Conservation (phyloP, 2,113 vertebrate genomes). For the Tragelaphus scriptus region DNA sequence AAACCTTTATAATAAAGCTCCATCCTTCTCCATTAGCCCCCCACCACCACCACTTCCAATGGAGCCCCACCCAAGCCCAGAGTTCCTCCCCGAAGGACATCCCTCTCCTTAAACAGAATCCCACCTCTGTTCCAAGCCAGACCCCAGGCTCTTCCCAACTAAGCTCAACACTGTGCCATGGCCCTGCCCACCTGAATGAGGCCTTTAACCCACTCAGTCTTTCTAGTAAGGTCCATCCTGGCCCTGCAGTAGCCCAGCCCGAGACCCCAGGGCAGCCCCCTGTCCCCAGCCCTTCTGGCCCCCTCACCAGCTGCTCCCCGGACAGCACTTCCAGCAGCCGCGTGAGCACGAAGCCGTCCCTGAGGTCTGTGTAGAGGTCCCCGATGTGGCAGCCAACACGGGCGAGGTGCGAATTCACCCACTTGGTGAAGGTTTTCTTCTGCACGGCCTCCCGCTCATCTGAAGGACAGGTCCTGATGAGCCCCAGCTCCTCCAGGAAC, state of each 20-base stretch:
- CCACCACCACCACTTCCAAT: background rate
- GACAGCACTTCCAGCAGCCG: conserved; percentile 94
- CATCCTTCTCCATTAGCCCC: background rate
- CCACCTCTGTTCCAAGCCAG: background rate
- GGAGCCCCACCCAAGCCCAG: background rate
- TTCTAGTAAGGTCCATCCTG: background rate
- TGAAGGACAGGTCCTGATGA: conserved; percentile 49
- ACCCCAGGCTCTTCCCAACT: background rate
- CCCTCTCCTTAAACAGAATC: background rate
- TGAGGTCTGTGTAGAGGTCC: conserved; percentile 92
- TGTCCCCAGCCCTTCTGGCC: background rate
- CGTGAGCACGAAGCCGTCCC: conserved; percentile 93
- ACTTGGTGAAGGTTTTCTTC: conserved; percentile 98
- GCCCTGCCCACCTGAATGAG: background rate
- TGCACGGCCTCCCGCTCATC: conserved; percentile 95
- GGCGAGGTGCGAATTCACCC: conserved; percentile 93
- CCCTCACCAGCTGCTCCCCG: conserved; percentile 91
- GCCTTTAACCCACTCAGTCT: too few species aligned
- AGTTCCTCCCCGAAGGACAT: rapidly evolving
- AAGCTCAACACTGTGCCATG: background rate
- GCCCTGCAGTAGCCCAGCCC: background rate
- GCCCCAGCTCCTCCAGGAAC: background rate
- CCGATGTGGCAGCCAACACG: conserved; percentile 90
- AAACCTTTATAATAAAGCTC: background rate
- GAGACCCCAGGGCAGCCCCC: background rate